These are phyloP conservation scores for Rhodophaea formosa DNA, from an alignment of 2,888 invertebrate genomes.

Conservation along the genomic window DNA sequence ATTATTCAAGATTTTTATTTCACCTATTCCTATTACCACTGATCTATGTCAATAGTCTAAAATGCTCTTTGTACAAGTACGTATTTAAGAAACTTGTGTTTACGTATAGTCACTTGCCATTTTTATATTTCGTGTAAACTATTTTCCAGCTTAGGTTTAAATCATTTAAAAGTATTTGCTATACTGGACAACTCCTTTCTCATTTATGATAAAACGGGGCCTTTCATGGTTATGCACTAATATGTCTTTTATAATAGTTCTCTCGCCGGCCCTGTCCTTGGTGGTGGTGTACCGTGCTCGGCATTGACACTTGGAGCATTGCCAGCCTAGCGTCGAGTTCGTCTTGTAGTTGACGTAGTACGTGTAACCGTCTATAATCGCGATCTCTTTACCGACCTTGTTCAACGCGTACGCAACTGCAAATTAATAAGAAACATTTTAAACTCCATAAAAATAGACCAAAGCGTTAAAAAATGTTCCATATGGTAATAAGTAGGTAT, in stretches of 20 bases:
- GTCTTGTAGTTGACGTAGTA: neutral
- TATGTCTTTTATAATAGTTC: neutral
- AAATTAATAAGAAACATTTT: neutral
- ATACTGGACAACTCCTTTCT: slow-evolving; percentile 26
- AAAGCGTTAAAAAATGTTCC: too few relatives aligned
- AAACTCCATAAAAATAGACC: neutral
- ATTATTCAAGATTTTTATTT: too few relatives aligned
- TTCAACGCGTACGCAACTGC: neutral
- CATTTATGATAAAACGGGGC: slow-evolving; percentile 27
- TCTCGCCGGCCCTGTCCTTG: neutral
- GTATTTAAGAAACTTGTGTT: too few relatives aligned
- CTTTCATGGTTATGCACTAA: slow-evolving; percentile 29
- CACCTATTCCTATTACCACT: too few relatives aligned
- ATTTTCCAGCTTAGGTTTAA: too few relatives aligned
- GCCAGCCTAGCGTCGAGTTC: neutral
- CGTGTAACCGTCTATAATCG: neutral
- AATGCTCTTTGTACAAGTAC: too few relatives aligned
- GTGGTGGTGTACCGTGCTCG: neutral
- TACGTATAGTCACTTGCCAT: too few relatives aligned
- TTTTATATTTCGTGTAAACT: too few relatives aligned
- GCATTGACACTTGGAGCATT: neutral
- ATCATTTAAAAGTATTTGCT: too few relatives aligned
- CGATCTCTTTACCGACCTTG: neutral
- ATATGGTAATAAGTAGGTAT: too few relatives aligned
- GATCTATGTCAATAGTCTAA: too few relatives aligned